Evolutionary conservation across 2,888 invertebrate species (phyloP), one percentile per base, ranked within the genome.

Genomic region (Caenorhabditis wallacei): DNA sequence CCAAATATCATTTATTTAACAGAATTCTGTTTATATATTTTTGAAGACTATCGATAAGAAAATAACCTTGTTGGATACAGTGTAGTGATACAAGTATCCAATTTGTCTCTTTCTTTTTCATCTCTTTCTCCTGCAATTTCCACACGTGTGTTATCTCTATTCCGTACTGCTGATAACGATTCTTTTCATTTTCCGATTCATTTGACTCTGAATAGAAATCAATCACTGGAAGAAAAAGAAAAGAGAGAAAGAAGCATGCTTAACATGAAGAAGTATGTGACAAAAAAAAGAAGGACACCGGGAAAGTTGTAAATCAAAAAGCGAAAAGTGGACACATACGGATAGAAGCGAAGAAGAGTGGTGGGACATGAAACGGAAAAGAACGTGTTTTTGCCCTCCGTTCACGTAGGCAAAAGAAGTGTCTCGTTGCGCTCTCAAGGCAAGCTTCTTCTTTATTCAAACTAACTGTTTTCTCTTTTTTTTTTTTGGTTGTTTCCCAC

Each of bases 371-470:
- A 24, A 43, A 74, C 56, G 68, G 61, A 76, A 68, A 75, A 75
- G 64, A 75, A 75, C 75, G 66, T 76, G 75, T 66, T 70, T 70
- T 69, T 56, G 66, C 30, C 61, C 71, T 75, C 74, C 74, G 74
- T 75, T 75, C 74, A 75, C 72, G 72, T 74, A 63, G 35, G 68
- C 63, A 54, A 13, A 13, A 40, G 13, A 40, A 75, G 74, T 75
- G 68, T 53, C 53, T 66, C 13, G 59, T 53, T 53, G 51, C 76
- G 61, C 76, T 69, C 68, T 76, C 76, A 76, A 76, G 76, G 75
- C 75, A 51, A 68, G 66, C 68, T 75, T 76, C 66, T 76, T 48
- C 57, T n/a, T n/a, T 59, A 53, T 66, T 51, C 75, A 57, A 53
- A 43, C 69, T 69, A 43, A 57, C 76, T 76, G 66, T 61, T 57